A percentile compares a stretch with the other conserved stretches of the same genome.
phyloP scores from a whole-genome alignment of 2,113 vertebrate genomes.

The Pomatostomus ruficeps region DNA sequence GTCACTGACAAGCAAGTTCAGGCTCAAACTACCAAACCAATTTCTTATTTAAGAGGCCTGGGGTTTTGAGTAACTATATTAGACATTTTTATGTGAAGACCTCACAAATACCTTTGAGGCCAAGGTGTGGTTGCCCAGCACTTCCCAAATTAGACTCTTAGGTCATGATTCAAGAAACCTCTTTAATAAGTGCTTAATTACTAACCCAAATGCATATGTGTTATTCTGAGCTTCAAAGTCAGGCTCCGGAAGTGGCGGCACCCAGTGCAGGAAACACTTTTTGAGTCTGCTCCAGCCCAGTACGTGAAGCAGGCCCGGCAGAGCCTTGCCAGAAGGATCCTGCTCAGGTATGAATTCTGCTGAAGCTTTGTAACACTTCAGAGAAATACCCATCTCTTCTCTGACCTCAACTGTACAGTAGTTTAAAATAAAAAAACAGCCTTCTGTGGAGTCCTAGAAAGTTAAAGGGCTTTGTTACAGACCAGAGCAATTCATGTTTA shows the following conservation, averaged over 20 bases:
- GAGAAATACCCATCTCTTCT: neutral
- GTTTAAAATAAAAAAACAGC: neutral
- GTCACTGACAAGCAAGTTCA: neutral
- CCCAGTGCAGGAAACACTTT: neutral
- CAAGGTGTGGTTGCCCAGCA: neutral
- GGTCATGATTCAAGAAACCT: neutral
- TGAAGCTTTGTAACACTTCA: neutral
- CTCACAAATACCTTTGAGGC: neutral
- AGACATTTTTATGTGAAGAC: neutral
- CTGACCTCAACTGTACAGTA: neutral
- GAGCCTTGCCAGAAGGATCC: neutral
- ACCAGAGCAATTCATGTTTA: neutral
- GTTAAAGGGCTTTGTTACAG: neutral
- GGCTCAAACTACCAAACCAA: neutral
- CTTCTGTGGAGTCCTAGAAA: neutral
- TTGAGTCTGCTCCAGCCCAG: neutral
- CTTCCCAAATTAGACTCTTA: slow-evolving; percentile 1
- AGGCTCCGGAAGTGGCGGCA: neutral
- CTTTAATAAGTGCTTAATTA: neutral
- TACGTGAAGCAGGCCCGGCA: neutral
- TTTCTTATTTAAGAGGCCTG: neutral
- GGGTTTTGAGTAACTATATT: neutral
- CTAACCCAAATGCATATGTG: neutral
- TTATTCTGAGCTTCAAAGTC: neutral
- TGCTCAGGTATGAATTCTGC: neutral